Conservation (phyloP, 1,140 invertebrate species). For the Polypedilum vanderplanki region DNA sequence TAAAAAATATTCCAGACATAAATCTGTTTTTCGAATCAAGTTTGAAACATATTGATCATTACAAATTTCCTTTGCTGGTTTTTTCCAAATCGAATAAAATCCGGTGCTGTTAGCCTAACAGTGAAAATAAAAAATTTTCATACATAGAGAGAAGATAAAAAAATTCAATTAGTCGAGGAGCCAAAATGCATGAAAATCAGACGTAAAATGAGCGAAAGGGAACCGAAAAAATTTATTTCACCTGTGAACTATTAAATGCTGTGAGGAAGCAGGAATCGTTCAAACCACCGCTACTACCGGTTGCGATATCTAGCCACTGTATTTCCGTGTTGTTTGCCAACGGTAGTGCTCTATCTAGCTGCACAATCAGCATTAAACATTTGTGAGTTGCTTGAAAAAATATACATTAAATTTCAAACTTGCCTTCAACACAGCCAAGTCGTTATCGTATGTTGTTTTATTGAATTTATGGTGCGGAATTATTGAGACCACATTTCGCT, state of each 20-base stretch:
- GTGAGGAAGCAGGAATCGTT: background rate
- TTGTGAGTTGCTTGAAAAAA: background rate
- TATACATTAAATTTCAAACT: background rate
- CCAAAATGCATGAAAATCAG: background rate
- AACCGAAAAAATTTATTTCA: background rate
- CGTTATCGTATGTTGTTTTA: background rate
- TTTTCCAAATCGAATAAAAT: constrained; percentile 6
- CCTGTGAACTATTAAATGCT: background rate
- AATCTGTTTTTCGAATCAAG: background rate
- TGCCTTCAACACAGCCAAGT: constrained; percentile 14
- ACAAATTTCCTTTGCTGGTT: background rate
- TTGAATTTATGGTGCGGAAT: constrained; percentile 25
- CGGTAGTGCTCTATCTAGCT: constrained; percentile 6
- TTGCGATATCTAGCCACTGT: background rate
- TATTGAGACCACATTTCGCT: constrained; percentile 24
- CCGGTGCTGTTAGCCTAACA: background rate
- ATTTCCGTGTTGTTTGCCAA: background rate
- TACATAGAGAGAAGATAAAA: background rate
- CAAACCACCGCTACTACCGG: background rate
- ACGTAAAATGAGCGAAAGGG: background rate
- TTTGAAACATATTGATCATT: background rate
- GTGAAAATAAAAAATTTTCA: background rate
- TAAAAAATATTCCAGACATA: constrained; percentile 13
- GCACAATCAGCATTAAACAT: background rate
- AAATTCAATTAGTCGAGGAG: constrained; percentile 25